Conservation (phyloP, 2,113 vertebrate genomes). For the Cinclus mexicanus region DNA sequence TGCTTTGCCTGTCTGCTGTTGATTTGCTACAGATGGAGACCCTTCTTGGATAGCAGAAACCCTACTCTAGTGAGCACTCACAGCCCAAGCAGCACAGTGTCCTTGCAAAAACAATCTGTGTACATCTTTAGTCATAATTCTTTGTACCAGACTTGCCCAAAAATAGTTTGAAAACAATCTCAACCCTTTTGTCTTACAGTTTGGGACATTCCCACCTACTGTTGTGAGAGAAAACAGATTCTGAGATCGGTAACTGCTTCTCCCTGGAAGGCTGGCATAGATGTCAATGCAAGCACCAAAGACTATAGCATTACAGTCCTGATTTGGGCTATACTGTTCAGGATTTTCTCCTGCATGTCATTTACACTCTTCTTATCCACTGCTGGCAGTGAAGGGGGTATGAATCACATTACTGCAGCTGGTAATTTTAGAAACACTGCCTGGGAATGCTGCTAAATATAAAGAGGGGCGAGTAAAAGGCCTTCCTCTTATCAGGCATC, state of each 20-base stretch:
- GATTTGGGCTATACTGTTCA: constrained; percentile 1
- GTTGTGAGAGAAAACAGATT: neutral
- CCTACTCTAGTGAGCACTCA: neutral
- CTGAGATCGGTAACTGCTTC: neutral
- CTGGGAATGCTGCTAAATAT: constrained; percentile 50
- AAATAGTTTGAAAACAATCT: neutral
- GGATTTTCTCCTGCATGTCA: constrained; percentile 28
- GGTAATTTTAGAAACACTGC: constrained; percentile 60
- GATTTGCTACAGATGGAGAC: neutral
- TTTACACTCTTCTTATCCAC: constrained; percentile 28
- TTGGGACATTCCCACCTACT: neutral
- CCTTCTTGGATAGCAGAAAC: neutral
- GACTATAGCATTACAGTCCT: neutral
- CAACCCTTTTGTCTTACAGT: neutral
- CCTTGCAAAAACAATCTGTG: neutral
- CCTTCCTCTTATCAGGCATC: constrained; percentile 23
- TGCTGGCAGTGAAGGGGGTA: constrained; percentile 15
- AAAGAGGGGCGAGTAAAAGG: constrained; percentile 16
- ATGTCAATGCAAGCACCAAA: neutral
- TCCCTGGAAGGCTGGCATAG: neutral
- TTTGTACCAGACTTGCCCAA: neutral
- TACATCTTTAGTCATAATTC: neutral
- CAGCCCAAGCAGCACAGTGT: neutral
- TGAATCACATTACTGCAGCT: constrained; percentile 52
- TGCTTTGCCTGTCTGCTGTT: neutral